Conservation (phyloP, 2,113 vertebrate genomes). For the Lasiurus borealis region DNA sequence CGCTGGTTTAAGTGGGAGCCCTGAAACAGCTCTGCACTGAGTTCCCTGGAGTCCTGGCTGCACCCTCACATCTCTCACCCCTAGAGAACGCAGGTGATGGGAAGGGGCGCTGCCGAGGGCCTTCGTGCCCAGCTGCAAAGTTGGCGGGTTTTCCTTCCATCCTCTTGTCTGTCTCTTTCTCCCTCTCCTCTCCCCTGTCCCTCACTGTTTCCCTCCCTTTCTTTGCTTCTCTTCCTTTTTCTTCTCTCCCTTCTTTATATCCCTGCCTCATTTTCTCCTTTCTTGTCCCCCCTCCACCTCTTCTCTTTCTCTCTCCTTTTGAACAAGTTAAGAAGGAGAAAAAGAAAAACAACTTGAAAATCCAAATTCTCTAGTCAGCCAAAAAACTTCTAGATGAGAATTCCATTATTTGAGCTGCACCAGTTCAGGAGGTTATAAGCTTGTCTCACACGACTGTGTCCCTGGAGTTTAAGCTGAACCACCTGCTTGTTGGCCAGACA, state of each 20-base stretch:
- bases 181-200: neutral
- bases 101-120: neutral
- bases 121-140: neutral
- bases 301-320: neutral
- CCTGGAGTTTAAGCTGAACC: neutral
- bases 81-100: neutral
- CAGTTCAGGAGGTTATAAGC: no score
- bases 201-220: neutral
- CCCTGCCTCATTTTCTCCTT: neutral
- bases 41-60: neutral
- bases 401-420: neutral
- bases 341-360: neutral
- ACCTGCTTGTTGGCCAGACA: fast-evolving
- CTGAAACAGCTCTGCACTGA: neutral
- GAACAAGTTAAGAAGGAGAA: conserved; percentile 16
- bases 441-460: fast-evolving
- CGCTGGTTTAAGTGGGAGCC: neutral
- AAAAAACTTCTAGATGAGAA: neutral
- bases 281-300: neutral
- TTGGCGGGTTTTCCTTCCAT: neutral
- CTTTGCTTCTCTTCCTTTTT: neutral
- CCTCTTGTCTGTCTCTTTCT: neutral
- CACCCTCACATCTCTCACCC: neutral
- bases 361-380: neutral
- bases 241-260: neutral